phyloP scores from a whole-genome alignment of 2,797 vertebrate species.

The Poeciliopsis paucimaculata region DNA sequence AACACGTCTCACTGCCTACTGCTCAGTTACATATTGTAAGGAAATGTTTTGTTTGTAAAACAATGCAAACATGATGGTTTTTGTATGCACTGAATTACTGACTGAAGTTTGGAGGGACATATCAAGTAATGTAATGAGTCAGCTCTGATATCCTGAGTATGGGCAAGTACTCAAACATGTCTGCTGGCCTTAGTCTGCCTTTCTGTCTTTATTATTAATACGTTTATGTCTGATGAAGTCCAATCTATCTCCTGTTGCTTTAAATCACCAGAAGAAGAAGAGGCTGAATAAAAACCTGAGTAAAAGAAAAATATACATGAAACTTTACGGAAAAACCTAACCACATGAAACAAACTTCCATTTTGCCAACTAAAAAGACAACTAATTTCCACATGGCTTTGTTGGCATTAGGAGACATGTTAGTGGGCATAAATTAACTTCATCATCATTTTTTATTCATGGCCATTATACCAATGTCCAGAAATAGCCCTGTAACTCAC shows the following conservation, averaged over 20 bases:
- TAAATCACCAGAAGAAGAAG: background rate
- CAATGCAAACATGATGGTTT: slow-evolving; percentile 34
- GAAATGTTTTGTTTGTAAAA: slow-evolving; percentile 17
- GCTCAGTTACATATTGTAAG: slow-evolving; percentile 14
- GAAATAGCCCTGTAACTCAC: slow-evolving; percentile 64
- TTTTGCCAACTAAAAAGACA: slow-evolving; percentile 17
- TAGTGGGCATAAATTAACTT: slow-evolving; percentile 52
- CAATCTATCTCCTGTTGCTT: background rate
- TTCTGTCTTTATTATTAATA: slow-evolving; percentile 13
- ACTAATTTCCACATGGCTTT: background rate
- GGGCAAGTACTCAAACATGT: slow-evolving; percentile 13
- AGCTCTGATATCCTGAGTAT: background rate
- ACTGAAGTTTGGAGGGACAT: slow-evolving; percentile 9
- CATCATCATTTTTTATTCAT: slow-evolving; percentile 63
- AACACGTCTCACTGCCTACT: background rate
- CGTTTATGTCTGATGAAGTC: background rate
- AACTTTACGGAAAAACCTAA: background rate
- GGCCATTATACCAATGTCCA: slow-evolving; percentile 65
- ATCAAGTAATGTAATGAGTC: background rate
- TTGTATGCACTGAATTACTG: slow-evolving; percentile 15
- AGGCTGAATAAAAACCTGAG: background rate
- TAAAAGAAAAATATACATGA: background rate
- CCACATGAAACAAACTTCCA: slow-evolving; percentile 6
- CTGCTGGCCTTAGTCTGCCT: background rate
- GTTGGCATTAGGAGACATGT: slow-evolving; percentile 12